These are phyloP conservation scores for Mormyrus hasselquistii DNA, from an alignment of 2,797 vertebrate genomes.

Conservation along the genomic window DNA sequence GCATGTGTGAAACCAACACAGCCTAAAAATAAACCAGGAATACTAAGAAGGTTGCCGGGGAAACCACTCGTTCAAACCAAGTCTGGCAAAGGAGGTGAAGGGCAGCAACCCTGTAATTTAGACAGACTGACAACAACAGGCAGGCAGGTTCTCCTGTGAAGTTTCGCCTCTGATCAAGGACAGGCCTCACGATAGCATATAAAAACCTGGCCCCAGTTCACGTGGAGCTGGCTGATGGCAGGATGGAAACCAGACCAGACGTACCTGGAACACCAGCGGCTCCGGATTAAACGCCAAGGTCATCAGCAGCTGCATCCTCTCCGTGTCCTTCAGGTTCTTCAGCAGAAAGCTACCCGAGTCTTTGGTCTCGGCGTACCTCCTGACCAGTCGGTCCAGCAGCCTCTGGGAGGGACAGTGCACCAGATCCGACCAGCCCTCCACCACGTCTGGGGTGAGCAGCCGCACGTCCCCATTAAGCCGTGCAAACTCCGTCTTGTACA, in stretches of 20 bases:
- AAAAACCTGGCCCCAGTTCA: constrained; percentile 30
- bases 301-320: constrained; percentile 96
- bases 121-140: constrained; percentile 33
- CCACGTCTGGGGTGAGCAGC: constrained; percentile 92
- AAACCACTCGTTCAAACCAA: background rate
- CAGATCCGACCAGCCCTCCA: constrained; percentile 97
- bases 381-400: constrained; percentile 89
- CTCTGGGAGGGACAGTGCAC: constrained; percentile 98
- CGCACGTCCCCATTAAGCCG: constrained; percentile 94
- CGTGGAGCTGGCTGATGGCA: constrained; percentile 30
- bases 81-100: background rate
- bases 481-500: constrained; percentile 93
- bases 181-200: constrained; percentile 33
- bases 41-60: background rate
- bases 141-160: constrained; percentile 31
- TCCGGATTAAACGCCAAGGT: constrained; percentile 91
- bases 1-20: background rate
- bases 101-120: constrained; percentile 54
- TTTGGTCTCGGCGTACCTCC: constrained; percentile 95
- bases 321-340: constrained; percentile 95
- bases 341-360: constrained; percentile 96
- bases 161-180: constrained; percentile 31
- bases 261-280: constrained; percentile 85
- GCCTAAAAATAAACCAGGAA: background rate
- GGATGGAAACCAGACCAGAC: constrained; percentile 49